These are phyloP conservation scores for Trichopria drosophilae DNA, from an alignment of 2,888 invertebrate genomes.

Conservation along the genomic window DNA sequence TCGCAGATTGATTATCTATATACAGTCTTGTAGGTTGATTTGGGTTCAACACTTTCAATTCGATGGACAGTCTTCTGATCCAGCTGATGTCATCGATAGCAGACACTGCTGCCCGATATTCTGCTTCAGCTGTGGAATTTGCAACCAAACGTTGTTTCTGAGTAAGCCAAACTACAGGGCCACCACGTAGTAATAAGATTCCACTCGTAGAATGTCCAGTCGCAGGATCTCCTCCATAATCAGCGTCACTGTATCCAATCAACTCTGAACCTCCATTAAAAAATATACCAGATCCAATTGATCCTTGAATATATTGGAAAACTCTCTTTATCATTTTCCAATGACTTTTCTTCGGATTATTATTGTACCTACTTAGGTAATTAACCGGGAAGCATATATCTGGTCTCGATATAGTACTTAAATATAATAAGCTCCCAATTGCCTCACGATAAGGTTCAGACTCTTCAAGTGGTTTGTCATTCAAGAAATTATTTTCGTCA, in stretches of 20 bases:
- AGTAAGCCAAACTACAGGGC: constrained; percentile 9
- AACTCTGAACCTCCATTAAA: constrained; percentile 35
- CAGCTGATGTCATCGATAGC: constrained; percentile 45
- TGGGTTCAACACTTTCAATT: constrained; percentile 32
- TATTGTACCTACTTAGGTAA: constrained; percentile 37
- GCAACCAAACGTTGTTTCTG: not conserved
- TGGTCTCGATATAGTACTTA: constrained; percentile 38
- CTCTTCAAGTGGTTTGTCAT: constrained; percentile 24
- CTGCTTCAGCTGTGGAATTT: constrained; percentile 43
- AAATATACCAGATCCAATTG: constrained; percentile 35
- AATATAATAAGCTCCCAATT: constrained; percentile 34
- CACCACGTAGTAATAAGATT: constrained; percentile 8
- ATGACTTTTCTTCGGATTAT: constrained; percentile 30
- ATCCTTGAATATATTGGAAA: constrained; percentile 34
- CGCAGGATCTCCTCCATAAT: constrained; percentile 22
- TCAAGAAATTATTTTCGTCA: constrained; percentile 31
- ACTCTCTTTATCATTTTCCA: constrained; percentile 35
- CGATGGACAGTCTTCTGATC: constrained; percentile 38
- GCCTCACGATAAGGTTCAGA: constrained; percentile 33
- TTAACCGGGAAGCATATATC: constrained; percentile 44
- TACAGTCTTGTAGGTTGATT: constrained; percentile 36
- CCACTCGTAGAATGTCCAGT: constrained; percentile 8
- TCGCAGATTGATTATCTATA: constrained; percentile 44
- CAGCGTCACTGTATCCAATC: constrained; percentile 33
- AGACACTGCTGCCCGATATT: constrained; percentile 44